Conservation (phyloP, 2,797 vertebrate genomes). For the Galago senegalensis region DNA sequence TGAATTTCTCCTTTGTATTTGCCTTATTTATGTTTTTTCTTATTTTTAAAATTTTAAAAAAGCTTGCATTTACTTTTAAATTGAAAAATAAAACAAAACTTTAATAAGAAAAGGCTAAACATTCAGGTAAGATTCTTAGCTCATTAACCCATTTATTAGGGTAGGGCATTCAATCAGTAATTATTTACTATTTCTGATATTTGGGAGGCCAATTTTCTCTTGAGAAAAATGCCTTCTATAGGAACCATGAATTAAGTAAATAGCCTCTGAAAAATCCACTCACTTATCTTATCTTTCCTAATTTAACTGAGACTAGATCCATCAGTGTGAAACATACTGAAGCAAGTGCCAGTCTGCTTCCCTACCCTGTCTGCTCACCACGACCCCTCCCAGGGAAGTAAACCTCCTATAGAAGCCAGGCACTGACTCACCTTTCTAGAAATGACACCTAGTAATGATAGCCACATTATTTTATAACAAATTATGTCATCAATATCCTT, state of each 20-base stretch:
- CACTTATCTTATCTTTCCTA: background rate
- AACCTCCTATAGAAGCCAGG: background rate
- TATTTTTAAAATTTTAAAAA: conserved; percentile 3
- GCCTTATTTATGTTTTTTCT: background rate
- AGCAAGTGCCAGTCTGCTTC: background rate
- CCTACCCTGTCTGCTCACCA: background rate
- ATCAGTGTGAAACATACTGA: background rate
- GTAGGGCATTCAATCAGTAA: background rate
- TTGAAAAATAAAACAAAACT: conserved; percentile 45
- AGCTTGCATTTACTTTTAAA: background rate
- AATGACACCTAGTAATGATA: background rate
- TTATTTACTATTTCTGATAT: conserved; percentile 60
- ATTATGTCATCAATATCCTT: background rate
- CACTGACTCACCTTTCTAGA: background rate
- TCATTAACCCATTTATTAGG: conserved; percentile 49
- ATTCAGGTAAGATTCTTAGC: conserved; percentile 34
- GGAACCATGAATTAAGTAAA: conserved; percentile 13
- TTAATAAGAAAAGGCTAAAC: conserved; percentile 21
- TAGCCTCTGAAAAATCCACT: background rate
- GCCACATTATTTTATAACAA: background rate
- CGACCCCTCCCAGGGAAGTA: background rate
- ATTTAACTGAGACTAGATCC: background rate
- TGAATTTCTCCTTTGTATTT: conserved; percentile 15
- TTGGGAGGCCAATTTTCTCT: conserved; percentile 3
- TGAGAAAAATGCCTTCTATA: conserved; percentile 1